Evolutionary conservation across 2,888 invertebrate genomes (phyloP).

Genomic region (Notocelia uddmanniana): DNA sequence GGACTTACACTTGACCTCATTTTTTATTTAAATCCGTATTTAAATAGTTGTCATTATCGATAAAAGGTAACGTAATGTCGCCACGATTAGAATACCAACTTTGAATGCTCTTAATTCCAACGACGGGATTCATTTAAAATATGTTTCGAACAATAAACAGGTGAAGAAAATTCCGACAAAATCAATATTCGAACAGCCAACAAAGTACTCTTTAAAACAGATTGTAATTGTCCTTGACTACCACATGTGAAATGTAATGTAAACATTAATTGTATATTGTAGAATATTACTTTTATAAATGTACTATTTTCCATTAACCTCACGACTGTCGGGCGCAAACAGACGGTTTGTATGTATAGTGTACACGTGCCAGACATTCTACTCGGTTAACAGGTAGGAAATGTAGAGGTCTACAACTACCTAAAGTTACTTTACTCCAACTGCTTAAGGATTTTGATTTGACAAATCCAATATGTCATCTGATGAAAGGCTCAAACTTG

Average conservation of each 20-base stretch:
- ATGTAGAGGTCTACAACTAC: slow-evolving; percentile 24
- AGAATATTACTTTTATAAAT: slow-evolving; percentile 43
- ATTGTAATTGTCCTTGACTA: slow-evolving; percentile 50
- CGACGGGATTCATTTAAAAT: neutral
- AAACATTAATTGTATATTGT: slow-evolving; percentile 46
- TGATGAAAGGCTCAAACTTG: neutral
- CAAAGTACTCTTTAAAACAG: slow-evolving; percentile 34
- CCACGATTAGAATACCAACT: slow-evolving; percentile 22
- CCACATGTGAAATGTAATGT: slow-evolving; percentile 50
- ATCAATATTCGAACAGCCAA: slow-evolving; percentile 29
- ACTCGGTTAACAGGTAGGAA: slow-evolving; percentile 40
- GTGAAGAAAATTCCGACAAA: slow-evolving; percentile 18
- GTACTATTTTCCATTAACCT: slow-evolving; percentile 43
- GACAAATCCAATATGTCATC: neutral
- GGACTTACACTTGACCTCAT: slow-evolving; percentile 46
- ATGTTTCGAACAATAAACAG: slow-evolving; percentile 7
- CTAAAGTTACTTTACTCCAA: slow-evolving; percentile 31
- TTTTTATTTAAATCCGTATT: slow-evolving; percentile 43
- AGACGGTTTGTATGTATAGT: slow-evolving; percentile 32
- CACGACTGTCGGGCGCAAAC: slow-evolving; percentile 42
- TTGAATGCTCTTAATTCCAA: slow-evolving; percentile 7
- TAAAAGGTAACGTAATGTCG: slow-evolving; percentile 36
- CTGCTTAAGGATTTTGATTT: slow-evolving; percentile 15
- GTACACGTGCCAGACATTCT: slow-evolving; percentile 46
- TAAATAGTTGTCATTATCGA: slow-evolving; percentile 36